A percentile compares a stretch with the other conserved stretches of the same genome.
phyloP scores from a whole-genome alignment of 2,888 invertebrate genomes.

The Plusia festucae region DNA sequence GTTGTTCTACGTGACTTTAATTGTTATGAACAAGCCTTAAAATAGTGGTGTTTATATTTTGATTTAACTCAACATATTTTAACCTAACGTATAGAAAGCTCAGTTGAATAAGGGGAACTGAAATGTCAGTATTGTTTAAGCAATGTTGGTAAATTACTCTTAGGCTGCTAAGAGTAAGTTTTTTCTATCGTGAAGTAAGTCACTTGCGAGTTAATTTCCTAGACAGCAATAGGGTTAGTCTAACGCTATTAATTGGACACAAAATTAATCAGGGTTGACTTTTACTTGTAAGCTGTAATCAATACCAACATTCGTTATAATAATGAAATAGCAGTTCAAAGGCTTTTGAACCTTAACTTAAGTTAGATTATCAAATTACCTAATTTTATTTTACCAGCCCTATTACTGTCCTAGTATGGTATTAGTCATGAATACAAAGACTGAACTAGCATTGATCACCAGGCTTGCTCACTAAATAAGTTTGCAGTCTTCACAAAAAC shows the following conservation, averaged over 20 bases:
- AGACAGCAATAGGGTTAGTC: neutral
- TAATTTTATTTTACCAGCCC: neutral
- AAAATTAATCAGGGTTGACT: neutral
- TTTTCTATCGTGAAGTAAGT: neutral
- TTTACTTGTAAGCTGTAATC: neutral
- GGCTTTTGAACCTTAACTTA: neutral
- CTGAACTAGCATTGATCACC: no score
- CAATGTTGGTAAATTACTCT: no score
- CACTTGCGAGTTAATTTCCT: neutral
- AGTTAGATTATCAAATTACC: neutral
- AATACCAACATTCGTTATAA: neutral
- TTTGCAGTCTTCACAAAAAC: no score
- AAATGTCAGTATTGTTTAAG: neutral
- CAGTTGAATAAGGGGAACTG: neutral
- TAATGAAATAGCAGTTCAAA: slow-evolving; percentile 1
- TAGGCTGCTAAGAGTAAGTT: neutral
- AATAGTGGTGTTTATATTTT: slow-evolving; percentile 34
- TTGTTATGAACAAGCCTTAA: slow-evolving; percentile 38
- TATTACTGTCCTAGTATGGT: no score
- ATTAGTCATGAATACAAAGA: no score
- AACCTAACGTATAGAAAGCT: no score
- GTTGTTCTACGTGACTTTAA: slow-evolving; percentile 47
- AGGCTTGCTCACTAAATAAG: no score
- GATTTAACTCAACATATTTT: slow-evolving; percentile 7
- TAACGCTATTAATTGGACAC: neutral